Evolutionary conservation across 2,888 invertebrate genomes (phyloP).

Genomic region (Escarpia spicata): DNA sequence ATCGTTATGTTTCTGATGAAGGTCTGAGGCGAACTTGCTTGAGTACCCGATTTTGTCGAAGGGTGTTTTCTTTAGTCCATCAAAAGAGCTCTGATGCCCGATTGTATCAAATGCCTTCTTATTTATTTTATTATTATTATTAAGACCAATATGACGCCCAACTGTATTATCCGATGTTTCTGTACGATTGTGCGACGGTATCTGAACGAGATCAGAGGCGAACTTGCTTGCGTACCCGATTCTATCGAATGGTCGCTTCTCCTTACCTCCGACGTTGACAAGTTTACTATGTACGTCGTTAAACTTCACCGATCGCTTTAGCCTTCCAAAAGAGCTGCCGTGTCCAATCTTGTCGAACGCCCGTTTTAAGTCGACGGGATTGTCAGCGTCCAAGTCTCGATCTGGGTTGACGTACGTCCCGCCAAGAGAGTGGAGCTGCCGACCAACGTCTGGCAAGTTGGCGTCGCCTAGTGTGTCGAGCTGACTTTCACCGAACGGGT

Average conservation of each 20-base stretch:
- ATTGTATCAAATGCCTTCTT: constrained; percentile 19
- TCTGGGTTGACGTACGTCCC: constrained; percentile 22
- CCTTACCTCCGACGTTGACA: neutral
- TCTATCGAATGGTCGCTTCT: neutral
- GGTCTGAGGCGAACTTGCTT: neutral
- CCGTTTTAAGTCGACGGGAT: neutral
- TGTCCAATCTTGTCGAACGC: constrained; percentile 22
- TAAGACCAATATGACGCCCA: neutral
- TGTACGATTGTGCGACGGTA: neutral
- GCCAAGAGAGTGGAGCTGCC: constrained; percentile 22
- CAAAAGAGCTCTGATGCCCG: neutral
- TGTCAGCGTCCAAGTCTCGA: neutral
- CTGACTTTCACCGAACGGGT: neutral
- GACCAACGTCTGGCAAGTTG: neutral
- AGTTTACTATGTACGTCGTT: neutral
- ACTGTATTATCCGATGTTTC: neutral
- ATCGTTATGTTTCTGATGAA: too few species aligned
- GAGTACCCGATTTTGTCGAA: neutral
- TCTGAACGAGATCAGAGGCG: neutral
- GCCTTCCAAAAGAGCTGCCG: neutral
- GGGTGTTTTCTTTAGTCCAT: neutral
- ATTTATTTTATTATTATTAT: neutral
- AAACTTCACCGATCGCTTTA: neutral
- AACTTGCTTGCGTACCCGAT: neutral
- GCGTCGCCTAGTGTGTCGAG: neutral